Percentiles rank a stretch among this genome's conserved stretches.
Evolutionary conservation across 2,888 invertebrate species (phyloP).

Genomic region (Salticus scenicus): DNA sequence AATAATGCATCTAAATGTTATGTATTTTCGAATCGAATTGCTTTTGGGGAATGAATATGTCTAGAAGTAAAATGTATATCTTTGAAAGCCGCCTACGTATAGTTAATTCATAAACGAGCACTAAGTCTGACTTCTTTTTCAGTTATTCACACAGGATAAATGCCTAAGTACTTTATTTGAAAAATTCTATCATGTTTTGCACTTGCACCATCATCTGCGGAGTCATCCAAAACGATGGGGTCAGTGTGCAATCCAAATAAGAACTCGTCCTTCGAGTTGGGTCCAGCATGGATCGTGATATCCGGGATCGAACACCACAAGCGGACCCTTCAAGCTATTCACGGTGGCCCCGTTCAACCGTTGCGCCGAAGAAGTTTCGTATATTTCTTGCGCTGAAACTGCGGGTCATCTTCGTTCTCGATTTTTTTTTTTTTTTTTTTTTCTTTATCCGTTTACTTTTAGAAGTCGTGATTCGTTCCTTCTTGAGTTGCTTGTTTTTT

Average conservation of each 20-base stretch:
- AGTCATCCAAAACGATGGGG: neutral
- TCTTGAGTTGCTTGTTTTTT: neutral
- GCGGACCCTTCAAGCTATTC: conserved; percentile 57
- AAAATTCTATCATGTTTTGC: too few species aligned
- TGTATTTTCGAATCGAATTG: too few species aligned
- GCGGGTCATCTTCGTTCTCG: neutral
- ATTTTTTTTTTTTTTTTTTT: neutral
- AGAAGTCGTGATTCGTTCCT: neutral
- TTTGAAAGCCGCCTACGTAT: too few species aligned
- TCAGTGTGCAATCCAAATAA: conserved; percentile 40
- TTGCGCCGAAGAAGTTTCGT: neutral
- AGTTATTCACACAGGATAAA: too few species aligned
- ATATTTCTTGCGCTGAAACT: neutral
- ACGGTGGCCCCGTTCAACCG: conserved; percentile 45
- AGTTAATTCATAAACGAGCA: too few species aligned
- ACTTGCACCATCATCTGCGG: neutral
- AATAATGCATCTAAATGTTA: too few species aligned
- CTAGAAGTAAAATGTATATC: too few species aligned
- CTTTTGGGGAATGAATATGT: too few species aligned
- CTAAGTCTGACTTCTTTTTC: neutral
- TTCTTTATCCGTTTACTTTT: neutral
- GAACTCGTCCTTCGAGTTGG: conserved; percentile 51
- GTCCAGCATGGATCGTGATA: conserved; percentile 63
- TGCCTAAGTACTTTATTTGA: too few species aligned
- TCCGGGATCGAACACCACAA: conserved; percentile 65